phyloP scores from a whole-genome alignment of 2,888 invertebrate species.

The Zaprionus lineosus region DNA sequence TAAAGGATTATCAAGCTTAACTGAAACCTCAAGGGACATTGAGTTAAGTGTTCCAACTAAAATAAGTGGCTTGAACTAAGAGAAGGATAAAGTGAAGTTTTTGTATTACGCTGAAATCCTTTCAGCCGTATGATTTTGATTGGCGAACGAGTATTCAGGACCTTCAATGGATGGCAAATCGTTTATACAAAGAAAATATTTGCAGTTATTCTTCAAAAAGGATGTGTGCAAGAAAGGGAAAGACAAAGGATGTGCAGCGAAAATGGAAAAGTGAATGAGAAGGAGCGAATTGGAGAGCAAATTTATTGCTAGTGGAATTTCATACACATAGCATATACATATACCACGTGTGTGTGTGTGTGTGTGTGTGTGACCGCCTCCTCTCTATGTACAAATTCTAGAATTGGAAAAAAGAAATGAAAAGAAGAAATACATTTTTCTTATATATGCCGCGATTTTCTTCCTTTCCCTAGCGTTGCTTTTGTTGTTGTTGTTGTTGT shows the following conservation, averaged over 20 bases:
- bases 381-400: conserved; percentile 61
- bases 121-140: too few species aligned
- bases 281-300: conserved; percentile 11
- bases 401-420: too few species aligned
- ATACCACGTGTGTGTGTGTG: conserved; percentile 11
- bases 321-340: conserved; percentile 47
- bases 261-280: neutral
- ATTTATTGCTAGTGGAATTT: conserved; percentile 39
- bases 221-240: neutral
- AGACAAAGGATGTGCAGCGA: neutral
- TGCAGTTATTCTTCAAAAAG: neutral
- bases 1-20: too few species aligned
- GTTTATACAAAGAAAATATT: conserved; percentile 14
- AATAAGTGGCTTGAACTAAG: too few species aligned
- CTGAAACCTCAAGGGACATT: too few species aligned
- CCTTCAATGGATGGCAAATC: too few species aligned
- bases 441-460: conserved; percentile 66
- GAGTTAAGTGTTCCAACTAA: too few species aligned
- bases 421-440: conserved; percentile 54
- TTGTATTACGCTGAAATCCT: too few species aligned
- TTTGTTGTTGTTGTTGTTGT: conserved; percentile 15
- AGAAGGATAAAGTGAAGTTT: too few species aligned
- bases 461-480: conserved; percentile 25
- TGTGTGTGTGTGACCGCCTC: conserved; percentile 27
- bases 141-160: too few species aligned